phyloP scores from a whole-genome alignment of 2,888 invertebrate species.

The Agrilus biguttatus region DNA sequence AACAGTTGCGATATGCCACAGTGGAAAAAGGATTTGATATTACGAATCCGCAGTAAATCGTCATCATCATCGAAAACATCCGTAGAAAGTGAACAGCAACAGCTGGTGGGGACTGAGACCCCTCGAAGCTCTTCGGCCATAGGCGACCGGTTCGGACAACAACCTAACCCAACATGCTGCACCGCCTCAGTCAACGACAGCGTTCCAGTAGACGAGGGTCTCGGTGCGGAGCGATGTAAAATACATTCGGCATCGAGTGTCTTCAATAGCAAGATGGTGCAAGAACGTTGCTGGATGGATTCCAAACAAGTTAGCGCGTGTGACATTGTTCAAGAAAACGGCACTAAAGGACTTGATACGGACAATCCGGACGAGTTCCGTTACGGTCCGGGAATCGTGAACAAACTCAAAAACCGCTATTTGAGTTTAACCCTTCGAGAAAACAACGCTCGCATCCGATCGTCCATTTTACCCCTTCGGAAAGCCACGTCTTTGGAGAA shows the following conservation, averaged over 20 bases:
- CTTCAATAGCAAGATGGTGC: slow-evolving; percentile 31
- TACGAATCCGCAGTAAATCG: slow-evolving; percentile 36
- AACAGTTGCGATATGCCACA: slow-evolving; percentile 40
- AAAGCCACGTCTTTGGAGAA: slow-evolving; percentile 78
- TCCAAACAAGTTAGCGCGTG: slow-evolving; percentile 9
- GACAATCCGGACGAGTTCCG: slow-evolving; percentile 65
- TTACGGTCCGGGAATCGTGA: slow-evolving; percentile 86
- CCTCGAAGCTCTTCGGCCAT: slow-evolving; percentile 13
- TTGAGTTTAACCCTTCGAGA: slow-evolving; percentile 73
- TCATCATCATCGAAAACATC: slow-evolving; percentile 4
- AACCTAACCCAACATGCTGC: slow-evolving; percentile 19
- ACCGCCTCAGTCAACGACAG: slow-evolving; percentile 15
- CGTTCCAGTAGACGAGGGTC: slow-evolving; percentile 17
- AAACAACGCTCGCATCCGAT: slow-evolving; percentile 45
- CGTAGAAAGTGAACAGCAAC: slow-evolving; percentile 8
- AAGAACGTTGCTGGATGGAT: slow-evolving; percentile 29
- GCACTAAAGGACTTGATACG: slow-evolving; percentile 27
- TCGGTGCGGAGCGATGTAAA: slow-evolving; percentile 16
- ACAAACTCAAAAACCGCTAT: slow-evolving; percentile 73
- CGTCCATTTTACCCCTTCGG: slow-evolving; percentile 52
- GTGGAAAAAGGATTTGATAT: slow-evolving; percentile 74
- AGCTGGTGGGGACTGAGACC: slow-evolving; percentile 13
- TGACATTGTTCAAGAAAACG: slow-evolving; percentile 15
- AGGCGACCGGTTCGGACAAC: slow-evolving; percentile 21
- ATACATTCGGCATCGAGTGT: slow-evolving; percentile 13